These are phyloP conservation scores for Electrona antarctica DNA, from an alignment of 2,113 vertebrate genomes.

Conservation along the genomic window DNA sequence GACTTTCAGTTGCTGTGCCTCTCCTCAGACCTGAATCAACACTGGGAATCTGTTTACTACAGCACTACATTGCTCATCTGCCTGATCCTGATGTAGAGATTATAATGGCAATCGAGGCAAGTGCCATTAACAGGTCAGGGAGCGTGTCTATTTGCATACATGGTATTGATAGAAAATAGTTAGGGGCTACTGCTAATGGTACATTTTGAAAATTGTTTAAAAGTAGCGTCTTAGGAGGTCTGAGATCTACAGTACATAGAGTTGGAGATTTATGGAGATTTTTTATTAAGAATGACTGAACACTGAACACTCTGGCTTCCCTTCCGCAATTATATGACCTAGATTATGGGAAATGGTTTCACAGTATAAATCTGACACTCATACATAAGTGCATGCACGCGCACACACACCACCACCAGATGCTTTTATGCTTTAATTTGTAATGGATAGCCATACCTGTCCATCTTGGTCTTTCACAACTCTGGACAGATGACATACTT, in stretches of 20 bases:
- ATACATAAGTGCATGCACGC: constrained; percentile 5
- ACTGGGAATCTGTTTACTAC: constrained; percentile 14
- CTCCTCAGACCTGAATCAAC: constrained; percentile 22
- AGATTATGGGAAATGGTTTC: constrained; percentile 12
- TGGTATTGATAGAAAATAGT: not conserved
- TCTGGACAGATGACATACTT: not conserved
- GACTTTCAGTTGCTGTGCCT: constrained; percentile 38
- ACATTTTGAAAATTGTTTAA: not conserved
- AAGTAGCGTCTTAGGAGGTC: constrained; percentile 13
- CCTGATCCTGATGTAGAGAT: too few species aligned
- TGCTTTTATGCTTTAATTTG: constrained; percentile 1
- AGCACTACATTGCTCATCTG: not conserved
- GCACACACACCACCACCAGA: constrained; percentile 12
- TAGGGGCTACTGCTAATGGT: not conserved
- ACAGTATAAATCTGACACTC: not conserved
- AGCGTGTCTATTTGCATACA: not conserved
- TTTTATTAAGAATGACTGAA: constrained; percentile 6
- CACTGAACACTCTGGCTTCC: not conserved
- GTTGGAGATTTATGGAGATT: constrained; percentile 17
- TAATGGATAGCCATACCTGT: not conserved
- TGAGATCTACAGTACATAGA: constrained; percentile 4
- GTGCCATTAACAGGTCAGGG: not conserved
- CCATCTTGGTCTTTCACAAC: not conserved
- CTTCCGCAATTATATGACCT: not conserved
- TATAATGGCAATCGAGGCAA: too few species aligned